Evolutionary conservation across 1,140 invertebrate species (phyloP).

Genomic region (Tetragnatha versicolor): DNA sequence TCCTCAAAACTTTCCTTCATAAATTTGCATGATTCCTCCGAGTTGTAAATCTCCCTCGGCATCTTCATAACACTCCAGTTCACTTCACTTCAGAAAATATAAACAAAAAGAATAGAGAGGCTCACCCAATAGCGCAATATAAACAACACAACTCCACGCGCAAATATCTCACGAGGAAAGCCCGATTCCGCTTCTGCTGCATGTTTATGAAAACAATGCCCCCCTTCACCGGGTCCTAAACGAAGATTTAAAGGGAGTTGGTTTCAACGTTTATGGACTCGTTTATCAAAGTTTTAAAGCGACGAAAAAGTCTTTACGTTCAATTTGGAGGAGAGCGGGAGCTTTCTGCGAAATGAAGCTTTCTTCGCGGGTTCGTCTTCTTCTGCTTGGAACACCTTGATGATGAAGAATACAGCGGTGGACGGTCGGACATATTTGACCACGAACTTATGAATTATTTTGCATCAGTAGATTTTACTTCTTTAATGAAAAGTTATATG

Average conservation of each 20-base stretch:
- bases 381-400: too few species aligned
- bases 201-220: neutral
- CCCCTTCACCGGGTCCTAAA: neutral
- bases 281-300: constrained; percentile 43
- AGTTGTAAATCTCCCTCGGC: too few species aligned
- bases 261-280: constrained; percentile 16
- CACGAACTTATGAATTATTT: too few species aligned
- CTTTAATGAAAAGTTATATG: too few species aligned
- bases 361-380: too few species aligned
- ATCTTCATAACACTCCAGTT: too few species aligned
- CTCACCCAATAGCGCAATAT: too few species aligned
- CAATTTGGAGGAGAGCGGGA: constrained; percentile 15
- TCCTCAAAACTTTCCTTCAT: too few species aligned
- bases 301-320: constrained; percentile 32
- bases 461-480: too few species aligned
- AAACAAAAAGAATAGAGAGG: too few species aligned
- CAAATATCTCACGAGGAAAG: neutral
- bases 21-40: too few species aligned
- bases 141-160: neutral
- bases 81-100: too few species aligned
- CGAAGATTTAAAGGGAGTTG: constrained; percentile 18
- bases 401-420: neutral
- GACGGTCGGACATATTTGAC: constrained; percentile 3
- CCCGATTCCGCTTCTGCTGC: neutral
- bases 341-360: constrained; percentile 22